Evolutionary conservation across 2,888 invertebrate genomes (phyloP).

Genomic region (Eretmocerus hayati): DNA sequence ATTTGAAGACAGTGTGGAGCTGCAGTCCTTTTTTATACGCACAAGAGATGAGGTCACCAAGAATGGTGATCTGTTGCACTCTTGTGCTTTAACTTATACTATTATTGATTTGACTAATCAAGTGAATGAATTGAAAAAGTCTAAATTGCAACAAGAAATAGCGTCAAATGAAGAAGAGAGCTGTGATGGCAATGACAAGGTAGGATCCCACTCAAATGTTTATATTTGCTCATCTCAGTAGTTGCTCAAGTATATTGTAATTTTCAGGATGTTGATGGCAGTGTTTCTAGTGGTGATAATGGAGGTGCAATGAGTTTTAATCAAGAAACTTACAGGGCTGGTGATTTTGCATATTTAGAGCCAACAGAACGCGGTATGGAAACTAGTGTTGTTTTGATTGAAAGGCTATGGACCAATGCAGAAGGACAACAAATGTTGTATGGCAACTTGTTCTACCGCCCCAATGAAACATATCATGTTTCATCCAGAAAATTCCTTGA

Average conservation of each 20-base stretch:
- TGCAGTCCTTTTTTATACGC: slow-evolving; percentile 84
- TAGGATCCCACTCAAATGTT: slow-evolving; percentile 16
- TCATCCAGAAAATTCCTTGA: slow-evolving; percentile 92
- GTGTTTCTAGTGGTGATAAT: slow-evolving; percentile 41
- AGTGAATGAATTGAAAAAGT: slow-evolving; percentile 68
- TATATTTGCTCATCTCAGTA: background rate
- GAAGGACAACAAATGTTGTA: slow-evolving; percentile 81
- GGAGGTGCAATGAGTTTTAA: slow-evolving; percentile 66
- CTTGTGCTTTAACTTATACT: slow-evolving; percentile 80
- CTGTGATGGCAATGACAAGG: slow-evolving; percentile 44
- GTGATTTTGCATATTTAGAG: slow-evolving; percentile 89
- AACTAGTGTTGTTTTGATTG: slow-evolving; percentile 76
- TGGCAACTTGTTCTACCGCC: slow-evolving; percentile 86
- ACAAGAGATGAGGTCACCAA: slow-evolving; percentile 68
- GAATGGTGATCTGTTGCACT: slow-evolving; percentile 70
- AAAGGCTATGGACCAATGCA: slow-evolving; percentile 79
- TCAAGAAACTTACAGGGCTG: slow-evolving; percentile 69
- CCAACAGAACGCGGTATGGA: slow-evolving; percentile 61
- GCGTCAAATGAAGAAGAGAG: slow-evolving; percentile 67
- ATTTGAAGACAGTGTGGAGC: slow-evolving; percentile 90
- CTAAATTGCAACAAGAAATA: slow-evolving; percentile 66
- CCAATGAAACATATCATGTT: slow-evolving; percentile 93
- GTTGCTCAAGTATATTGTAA: too few relatives aligned
- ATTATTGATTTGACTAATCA: slow-evolving; percentile 67
- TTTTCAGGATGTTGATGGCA: slow-evolving; percentile 37